Evolutionary conservation across 2,888 invertebrate genomes (phyloP).

Genomic region (Heliconius erato): DNA sequence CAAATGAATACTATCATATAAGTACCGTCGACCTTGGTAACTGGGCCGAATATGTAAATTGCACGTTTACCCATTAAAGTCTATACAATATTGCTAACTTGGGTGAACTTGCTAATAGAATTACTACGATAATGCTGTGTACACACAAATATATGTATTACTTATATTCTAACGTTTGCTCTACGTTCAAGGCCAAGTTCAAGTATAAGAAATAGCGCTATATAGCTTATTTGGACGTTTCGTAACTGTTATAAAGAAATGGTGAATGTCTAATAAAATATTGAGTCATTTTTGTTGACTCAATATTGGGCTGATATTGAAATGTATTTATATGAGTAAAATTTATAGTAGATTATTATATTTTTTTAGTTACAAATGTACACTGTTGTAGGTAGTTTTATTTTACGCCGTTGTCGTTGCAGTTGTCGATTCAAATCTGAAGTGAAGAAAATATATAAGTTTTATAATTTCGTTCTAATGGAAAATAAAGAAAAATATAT

Average conservation of each 20-base stretch:
- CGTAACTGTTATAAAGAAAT: background rate
- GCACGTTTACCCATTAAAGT: constrained; percentile 36
- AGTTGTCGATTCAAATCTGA: background rate
- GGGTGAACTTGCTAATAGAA: constrained; percentile 19
- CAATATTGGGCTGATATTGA: background rate
- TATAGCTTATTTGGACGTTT: background rate
- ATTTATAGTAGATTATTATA: background rate
- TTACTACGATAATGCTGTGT: constrained; percentile 18
- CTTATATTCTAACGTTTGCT: background rate
- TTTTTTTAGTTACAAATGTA: background rate
- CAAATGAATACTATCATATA: constrained; percentile 63
- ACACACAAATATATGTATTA: constrained; percentile 24
- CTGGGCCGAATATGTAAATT: constrained; percentile 67
- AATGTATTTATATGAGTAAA: background rate
- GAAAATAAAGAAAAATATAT: background rate
- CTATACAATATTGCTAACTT: constrained; percentile 19
- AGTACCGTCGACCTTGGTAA: constrained; percentile 63
- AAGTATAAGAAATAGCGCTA: background rate
- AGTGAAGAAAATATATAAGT: background rate
- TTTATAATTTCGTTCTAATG: background rate
- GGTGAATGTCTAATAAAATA: background rate
- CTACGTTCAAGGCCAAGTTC: constrained; percentile 16
- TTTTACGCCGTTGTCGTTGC: background rate
- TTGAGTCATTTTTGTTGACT: too few species aligned
- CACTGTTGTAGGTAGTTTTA: background rate